Percentiles rank a stretch among this genome's conserved stretches.
Conservation (phyloP, 1,140 invertebrate genomes). For the Globodera rostochiensis region DNA sequence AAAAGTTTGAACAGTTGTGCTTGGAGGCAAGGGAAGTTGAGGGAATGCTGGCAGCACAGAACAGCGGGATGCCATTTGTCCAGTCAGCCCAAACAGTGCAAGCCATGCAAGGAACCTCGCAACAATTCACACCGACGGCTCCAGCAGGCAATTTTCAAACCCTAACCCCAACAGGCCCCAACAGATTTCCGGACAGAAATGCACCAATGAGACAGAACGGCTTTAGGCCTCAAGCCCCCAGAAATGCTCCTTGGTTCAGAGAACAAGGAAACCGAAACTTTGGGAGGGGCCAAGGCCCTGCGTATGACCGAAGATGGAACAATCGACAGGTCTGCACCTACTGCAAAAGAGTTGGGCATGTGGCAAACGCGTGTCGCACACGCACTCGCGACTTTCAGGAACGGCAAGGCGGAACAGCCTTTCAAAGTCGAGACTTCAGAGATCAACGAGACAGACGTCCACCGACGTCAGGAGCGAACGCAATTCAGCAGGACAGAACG, state of each 20-base stretch:
- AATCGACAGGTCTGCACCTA: background rate
- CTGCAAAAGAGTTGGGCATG: background rate
- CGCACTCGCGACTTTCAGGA: background rate
- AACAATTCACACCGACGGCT: background rate
- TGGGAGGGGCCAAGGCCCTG: background rate
- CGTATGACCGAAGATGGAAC: slow-evolving; percentile 5
- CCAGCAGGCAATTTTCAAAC: background rate
- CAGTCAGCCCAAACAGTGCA: background rate
- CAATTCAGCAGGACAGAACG: background rate
- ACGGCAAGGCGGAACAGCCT: background rate
- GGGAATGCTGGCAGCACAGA: background rate
- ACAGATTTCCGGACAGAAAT: background rate
- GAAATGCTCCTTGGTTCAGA: background rate
- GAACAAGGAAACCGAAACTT: background rate
- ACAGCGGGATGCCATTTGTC: background rate
- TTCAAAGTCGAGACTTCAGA: background rate
- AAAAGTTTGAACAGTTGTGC: slow-evolving; percentile 6
- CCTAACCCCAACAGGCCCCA: background rate
- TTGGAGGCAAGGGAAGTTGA: slow-evolving; percentile 7
- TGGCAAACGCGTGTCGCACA: background rate
- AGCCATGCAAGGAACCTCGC: background rate
- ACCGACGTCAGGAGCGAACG: background rate
- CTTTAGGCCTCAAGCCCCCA: no score
- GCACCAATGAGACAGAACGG: background rate
- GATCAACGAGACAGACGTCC: background rate